phyloP scores from a whole-genome alignment of 2,113 vertebrate species.

The Pterocles burchelli region DNA sequence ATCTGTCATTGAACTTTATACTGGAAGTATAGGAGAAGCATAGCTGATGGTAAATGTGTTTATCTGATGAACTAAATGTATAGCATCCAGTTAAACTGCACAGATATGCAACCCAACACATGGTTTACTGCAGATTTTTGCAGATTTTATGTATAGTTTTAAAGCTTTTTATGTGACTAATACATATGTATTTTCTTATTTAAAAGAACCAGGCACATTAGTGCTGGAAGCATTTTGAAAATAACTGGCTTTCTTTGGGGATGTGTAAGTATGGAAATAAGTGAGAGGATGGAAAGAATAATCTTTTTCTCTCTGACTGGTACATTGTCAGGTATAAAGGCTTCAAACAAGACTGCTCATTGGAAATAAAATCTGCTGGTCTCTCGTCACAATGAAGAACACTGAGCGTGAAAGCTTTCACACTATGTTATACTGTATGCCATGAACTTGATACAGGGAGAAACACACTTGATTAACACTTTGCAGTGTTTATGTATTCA shows the following conservation, averaged over 20 bases:
- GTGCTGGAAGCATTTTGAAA: neutral
- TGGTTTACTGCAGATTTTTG: neutral
- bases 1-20: neutral
- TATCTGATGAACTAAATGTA: neutral
- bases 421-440: neutral
- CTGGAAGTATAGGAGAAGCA: neutral
- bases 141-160: neutral
- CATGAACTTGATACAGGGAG: neutral
- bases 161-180: neutral
- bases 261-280: neutral
- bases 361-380: neutral
- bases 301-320: neutral
- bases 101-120: neutral
- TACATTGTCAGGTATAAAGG: neutral
- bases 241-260: neutral
- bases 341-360: neutral
- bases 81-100: neutral
- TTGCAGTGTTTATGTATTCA: neutral
- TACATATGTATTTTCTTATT: slow-evolving; percentile 27
- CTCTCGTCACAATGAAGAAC: neutral
- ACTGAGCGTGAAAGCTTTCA: neutral
- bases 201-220: neutral
- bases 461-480: neutral
- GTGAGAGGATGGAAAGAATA: neutral
- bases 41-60: neutral